Conservation (phyloP, 2,888 invertebrate genomes). For the Synergus gifuensis region DNA sequence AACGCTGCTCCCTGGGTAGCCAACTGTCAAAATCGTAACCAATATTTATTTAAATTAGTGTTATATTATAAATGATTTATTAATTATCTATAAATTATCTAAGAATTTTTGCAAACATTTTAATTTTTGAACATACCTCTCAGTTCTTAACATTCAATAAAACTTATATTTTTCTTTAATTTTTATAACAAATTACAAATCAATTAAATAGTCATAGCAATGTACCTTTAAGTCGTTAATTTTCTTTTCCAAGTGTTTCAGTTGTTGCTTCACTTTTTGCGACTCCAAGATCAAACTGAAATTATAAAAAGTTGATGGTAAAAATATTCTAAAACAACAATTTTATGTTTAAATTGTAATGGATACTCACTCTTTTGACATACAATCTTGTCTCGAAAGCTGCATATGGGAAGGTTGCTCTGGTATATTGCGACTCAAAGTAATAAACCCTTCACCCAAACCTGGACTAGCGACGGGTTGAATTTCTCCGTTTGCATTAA, state of each 20-base stretch:
- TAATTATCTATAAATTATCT: constrained; percentile 24
- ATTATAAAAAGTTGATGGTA: constrained; percentile 46
- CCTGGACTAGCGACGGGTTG: constrained; percentile 69
- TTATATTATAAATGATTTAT: neutral
- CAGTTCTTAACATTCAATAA: no score
- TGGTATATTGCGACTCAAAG: constrained; percentile 75
- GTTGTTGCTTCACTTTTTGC: constrained; percentile 81
- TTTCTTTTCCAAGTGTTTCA: constrained; percentile 82
- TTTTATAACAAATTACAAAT: constrained; percentile 27
- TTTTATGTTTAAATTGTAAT: constrained; percentile 35
- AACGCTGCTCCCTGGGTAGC: constrained; percentile 80
- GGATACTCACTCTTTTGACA: constrained; percentile 75
- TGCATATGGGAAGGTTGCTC: constrained; percentile 72
- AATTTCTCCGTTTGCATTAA: constrained; percentile 68
- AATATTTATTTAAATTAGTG: neutral
- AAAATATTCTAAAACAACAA: constrained; percentile 43
- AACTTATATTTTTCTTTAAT: neutral
- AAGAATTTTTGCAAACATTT: no score
- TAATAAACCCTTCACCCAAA: constrained; percentile 79
- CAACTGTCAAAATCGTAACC: constrained; percentile 68
- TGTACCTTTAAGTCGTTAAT: constrained; percentile 81
- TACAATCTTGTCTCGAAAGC: constrained; percentile 71
- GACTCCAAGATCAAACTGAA: constrained; percentile 80
- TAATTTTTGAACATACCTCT: no score
- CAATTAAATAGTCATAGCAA: neutral